Base-by-base conservation (phyloP, 2,113 vertebrate genomes). In the Cavia aperea region DNA sequence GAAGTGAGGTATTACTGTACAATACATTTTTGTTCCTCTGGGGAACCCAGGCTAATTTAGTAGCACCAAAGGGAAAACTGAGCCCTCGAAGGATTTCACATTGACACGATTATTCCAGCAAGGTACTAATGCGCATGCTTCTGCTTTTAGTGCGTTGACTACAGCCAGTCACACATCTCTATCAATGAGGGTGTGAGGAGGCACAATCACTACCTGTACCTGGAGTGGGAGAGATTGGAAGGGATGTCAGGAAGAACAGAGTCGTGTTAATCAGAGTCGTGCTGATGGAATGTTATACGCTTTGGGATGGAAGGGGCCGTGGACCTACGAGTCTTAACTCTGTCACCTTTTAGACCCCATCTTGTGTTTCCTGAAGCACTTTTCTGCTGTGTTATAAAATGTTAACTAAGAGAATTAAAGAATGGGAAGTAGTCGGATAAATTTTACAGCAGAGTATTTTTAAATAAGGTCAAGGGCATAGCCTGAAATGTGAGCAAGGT, bases 381-480 rank as follows among this genome's bases (percentile, higher is more conserved):
- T n/a, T 43, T 19, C 56, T 33, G 14, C 54, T n/a, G 46, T 36
- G 23, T 90, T 65, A 75, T n/a, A 78, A 84, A 89, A 90, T 29
- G 12, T 68, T 82, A 73, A 91, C 72, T 60, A 82, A 82, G 46
- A 86, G 88, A 92, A 89, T 82, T 77, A 60, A 92, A 56, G 4
- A 15, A 46, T 65, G 33, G 62, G 65, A 92, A 95, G 89, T 46
- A n/a, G 88, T 16, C 3, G 58, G 4, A 24, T 93, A 94, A 89
- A 65, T 95, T 94, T 97, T 91, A 95, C 83, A 23, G 91, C 95
- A 95, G 43, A 72, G 51, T 54, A 29, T 31, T 94, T 94, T 95
- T 60, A 62, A 77, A 46, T 68, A 82, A 86, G 23, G 82, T 94
- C 88, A 95, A 86, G 94, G 90, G 54, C 90, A 84, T 60, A 54